These are phyloP conservation scores for Channa argus DNA, from an alignment of 2,113 vertebrate genomes.

Conservation along the genomic window DNA sequence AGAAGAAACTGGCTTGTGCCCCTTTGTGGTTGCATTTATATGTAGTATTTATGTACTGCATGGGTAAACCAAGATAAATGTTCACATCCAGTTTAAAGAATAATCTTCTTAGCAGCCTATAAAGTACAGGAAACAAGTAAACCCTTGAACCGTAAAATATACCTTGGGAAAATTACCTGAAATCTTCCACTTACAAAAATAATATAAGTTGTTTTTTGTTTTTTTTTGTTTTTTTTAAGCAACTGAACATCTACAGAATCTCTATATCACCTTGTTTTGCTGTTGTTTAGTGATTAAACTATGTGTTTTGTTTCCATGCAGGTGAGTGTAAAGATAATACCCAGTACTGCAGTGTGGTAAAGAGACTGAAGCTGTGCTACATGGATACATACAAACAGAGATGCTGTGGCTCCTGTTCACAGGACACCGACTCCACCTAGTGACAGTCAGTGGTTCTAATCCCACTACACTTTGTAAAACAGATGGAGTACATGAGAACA, in stretches of 20 bases:
- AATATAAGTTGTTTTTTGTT: too few species aligned
- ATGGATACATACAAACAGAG: conserved; percentile 86
- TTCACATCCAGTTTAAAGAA: too few species aligned
- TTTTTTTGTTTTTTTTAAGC: neutral
- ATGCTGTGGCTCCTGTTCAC: conserved; percentile 87
- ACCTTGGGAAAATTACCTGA: too few species aligned
- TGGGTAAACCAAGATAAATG: too few species aligned
- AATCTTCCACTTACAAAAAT: too few species aligned
- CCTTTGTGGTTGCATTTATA: too few species aligned
- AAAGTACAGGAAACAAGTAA: too few species aligned
- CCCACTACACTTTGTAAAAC: conserved; percentile 3
- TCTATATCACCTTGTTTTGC: neutral
- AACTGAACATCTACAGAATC: neutral
- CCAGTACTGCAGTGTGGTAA: conserved; percentile 88
- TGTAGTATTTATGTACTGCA: too few species aligned
- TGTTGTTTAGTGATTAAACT: neutral
- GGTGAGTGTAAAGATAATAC: conserved; percentile 88
- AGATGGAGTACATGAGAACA: conserved; percentile 8
- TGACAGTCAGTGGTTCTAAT: conserved; percentile 7
- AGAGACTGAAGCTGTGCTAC: conserved; percentile 86
- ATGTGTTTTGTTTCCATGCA: conserved; percentile 52
- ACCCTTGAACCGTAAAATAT: too few species aligned
- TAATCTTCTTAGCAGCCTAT: too few species aligned
- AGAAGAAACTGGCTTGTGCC: too few species aligned
- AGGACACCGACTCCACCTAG: conserved; percentile 65